phyloP scores from a whole-genome alignment of 1,140 invertebrate genomes.

The Sarcophaga peregrina region DNA sequence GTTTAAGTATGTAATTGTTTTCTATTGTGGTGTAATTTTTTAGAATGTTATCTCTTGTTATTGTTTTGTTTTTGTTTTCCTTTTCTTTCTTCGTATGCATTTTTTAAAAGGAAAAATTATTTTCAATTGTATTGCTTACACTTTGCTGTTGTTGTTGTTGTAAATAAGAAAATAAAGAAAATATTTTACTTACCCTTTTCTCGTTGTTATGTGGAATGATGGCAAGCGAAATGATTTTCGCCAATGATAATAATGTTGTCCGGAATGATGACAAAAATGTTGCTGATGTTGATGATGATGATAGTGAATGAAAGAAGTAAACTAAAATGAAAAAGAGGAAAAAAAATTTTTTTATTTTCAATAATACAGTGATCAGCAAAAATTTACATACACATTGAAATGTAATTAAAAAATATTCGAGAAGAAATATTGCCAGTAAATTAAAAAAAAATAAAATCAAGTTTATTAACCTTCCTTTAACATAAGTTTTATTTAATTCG shows the following conservation, averaged over 20 bases:
- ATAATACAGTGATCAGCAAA: too few species aligned
- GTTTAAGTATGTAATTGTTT: not conserved
- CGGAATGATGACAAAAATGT: not conserved
- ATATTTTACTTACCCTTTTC: not conserved
- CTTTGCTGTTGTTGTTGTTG: too few species aligned
- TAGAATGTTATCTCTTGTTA: not conserved
- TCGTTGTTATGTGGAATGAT: conserved; percentile 5
- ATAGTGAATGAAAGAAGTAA: not conserved
- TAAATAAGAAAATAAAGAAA: too few species aligned
- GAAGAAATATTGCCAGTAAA: too few species aligned
- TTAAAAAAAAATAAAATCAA: not conserved
- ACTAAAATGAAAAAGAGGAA: not conserved
- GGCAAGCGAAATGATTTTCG: not conserved
- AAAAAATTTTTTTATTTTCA: too few species aligned
- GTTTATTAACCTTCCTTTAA: conserved; percentile 1
- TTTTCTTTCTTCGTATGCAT: too few species aligned
- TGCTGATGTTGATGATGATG: not conserved
- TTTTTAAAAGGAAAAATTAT: too few species aligned
- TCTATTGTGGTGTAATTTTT: not conserved
- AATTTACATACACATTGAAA: too few species aligned
- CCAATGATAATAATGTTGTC: too few species aligned
- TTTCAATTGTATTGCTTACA: too few species aligned
- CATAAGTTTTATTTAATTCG: not conserved
- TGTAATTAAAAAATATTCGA: not conserved
- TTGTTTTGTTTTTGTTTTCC: not conserved